Evolutionary conservation across 2,888 invertebrate species (phyloP).

Genomic region (Acanthosepion pharaonis): DNA sequence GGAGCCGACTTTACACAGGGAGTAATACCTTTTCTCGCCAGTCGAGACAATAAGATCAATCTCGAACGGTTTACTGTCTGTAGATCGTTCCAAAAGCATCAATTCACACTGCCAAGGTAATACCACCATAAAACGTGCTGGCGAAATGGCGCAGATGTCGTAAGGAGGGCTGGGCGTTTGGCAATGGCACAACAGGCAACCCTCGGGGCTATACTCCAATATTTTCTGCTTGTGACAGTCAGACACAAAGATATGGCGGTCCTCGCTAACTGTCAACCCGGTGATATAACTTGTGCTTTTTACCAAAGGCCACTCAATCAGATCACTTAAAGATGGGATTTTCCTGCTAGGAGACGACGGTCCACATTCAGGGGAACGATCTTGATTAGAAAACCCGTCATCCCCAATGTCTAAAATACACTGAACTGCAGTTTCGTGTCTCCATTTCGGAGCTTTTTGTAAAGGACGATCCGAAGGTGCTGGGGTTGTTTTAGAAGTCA

Average conservation of each 20-base stretch:
- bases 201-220: neutral
- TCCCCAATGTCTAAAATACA: constrained; percentile 4
- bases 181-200: neutral
- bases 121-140: neutral
- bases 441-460: neutral
- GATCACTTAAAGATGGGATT: neutral
- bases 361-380: neutral
- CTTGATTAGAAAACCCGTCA: neutral
- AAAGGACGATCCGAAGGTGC: neutral
- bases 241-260: neutral
- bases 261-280: neutral
- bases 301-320: neutral
- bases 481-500: neutral
- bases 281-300: neutral
- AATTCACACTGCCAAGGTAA: neutral
- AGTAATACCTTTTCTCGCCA: neutral
- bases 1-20: neutral
- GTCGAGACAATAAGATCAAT: neutral
- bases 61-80: neutral
- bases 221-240: constrained; percentile 33
- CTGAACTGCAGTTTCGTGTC: neutral
- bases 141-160: neutral
- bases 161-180: neutral
- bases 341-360: neutral
- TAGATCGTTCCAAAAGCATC: neutral